Evolutionary conservation across 2,888 invertebrate genomes (phyloP).

Genomic region (Lamellibrachia columna): DNA sequence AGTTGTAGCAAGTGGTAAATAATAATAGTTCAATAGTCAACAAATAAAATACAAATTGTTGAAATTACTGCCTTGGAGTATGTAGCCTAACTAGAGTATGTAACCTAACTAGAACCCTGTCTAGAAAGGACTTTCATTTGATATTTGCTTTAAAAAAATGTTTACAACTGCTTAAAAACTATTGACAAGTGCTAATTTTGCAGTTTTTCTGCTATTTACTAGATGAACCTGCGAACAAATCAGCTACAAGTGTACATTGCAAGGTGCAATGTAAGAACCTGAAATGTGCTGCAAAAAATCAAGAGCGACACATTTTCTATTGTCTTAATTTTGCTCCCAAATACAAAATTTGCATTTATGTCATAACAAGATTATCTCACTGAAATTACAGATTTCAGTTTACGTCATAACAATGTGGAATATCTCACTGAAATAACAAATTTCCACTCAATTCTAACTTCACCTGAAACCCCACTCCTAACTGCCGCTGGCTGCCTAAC

Average conservation of each 20-base stretch:
- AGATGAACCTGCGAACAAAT: not conserved
- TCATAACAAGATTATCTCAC: not conserved
- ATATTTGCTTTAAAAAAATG: not conserved
- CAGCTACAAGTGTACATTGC: not conserved
- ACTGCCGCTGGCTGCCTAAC: not conserved
- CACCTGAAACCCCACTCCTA: not conserved
- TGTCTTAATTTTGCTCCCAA: not conserved
- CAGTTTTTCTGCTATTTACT: not conserved
- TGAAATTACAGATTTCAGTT: not conserved
- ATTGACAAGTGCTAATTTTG: not conserved
- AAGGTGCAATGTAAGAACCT: not conserved
- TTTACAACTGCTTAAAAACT: not conserved
- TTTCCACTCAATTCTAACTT: not conserved
- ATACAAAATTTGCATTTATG: not conserved
- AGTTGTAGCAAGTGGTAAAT: no score
- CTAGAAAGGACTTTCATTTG: constrained; percentile 4
- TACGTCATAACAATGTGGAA: not conserved
- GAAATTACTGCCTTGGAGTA: not conserved
- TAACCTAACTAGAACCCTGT: constrained; percentile 6
- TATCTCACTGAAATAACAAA: not conserved
- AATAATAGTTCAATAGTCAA: not conserved
- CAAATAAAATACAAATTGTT: not conserved
- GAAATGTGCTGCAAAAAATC: constrained; percentile 12
- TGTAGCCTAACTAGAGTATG: not conserved
- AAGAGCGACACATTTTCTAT: not conserved